These are phyloP conservation scores for Phrynosoma platyrhinos DNA, from an alignment of 2,113 vertebrate genomes.

Conservation along the genomic window DNA sequence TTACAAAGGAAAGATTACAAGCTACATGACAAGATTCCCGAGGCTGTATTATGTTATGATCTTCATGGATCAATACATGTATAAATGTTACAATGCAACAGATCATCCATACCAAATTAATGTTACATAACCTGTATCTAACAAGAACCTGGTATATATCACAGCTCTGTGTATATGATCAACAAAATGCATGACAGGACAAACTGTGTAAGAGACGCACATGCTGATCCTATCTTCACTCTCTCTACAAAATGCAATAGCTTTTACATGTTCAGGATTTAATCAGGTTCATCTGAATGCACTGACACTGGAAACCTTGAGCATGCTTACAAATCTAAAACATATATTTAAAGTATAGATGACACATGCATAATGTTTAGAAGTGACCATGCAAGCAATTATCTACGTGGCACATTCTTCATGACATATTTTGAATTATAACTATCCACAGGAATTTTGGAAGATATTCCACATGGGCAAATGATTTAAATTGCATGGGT, in stretches of 20 bases:
- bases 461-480: background rate
- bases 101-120: background rate
- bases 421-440: background rate
- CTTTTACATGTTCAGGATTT: no score
- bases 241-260: background rate
- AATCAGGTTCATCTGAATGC: no score
- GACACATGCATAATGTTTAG: no score
- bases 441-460: background rate
- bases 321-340: background rate
- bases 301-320: background rate
- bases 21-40: fast-evolving
- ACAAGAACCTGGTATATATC: background rate
- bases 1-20: background rate
- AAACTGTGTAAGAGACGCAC: background rate
- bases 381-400: background rate
- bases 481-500: background rate
- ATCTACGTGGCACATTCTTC: background rate
- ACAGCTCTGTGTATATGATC: no score
- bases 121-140: background rate
- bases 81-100: background rate
- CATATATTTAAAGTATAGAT: no score
- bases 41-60: background rate
- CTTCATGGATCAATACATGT: slow-evolving; percentile 2
- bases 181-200: background rate
- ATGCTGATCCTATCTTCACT: background rate